A percentile compares a stretch with the other conserved stretches of the same genome.
Evolutionary conservation across 1,140 invertebrate species (phyloP).

Genomic region (Pseudomyrmex cubaensis): DNA sequence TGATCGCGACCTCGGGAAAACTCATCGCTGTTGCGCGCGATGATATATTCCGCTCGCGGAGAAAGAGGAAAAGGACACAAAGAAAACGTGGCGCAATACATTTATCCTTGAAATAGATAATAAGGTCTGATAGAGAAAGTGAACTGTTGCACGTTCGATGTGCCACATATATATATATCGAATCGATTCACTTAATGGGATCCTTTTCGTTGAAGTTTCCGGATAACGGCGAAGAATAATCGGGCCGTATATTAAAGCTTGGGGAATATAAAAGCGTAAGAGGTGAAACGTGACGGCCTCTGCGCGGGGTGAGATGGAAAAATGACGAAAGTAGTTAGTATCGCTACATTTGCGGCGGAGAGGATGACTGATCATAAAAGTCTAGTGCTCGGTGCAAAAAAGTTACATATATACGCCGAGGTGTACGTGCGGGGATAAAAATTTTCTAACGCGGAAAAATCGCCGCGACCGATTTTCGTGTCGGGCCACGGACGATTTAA

Average conservation of each 20-base stretch:
- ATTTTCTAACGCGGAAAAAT: conserved; percentile 39
- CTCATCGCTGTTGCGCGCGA: background rate
- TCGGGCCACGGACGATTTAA: conserved; percentile 40
- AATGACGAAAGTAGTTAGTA: conserved; percentile 71
- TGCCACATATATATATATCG: conserved; percentile 9
- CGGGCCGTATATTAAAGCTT: conserved; percentile 69
- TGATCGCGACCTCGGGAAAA: background rate
- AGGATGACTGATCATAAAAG: conserved; percentile 73
- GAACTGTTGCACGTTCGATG: conserved; percentile 53
- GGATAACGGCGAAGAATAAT: conserved; percentile 70
- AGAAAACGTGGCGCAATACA: conserved; percentile 11
- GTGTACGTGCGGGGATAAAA: conserved; percentile 16
- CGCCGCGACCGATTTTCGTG: conserved; percentile 30
- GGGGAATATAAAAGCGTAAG: conserved; percentile 59
- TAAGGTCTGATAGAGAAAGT: conserved; percentile 52
- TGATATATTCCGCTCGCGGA: conserved; percentile 19
- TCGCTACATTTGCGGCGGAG: conserved; percentile 72
- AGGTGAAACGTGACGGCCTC: background rate
- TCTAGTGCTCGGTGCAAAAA: conserved; percentile 30
- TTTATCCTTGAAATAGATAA: conserved; percentile 55
- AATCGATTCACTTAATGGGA: conserved; percentile 59
- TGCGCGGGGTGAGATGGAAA: background rate
- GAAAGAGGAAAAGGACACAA: conserved; percentile 13
- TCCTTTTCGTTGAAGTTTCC: conserved; percentile 67
- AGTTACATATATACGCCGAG: background rate